Evolutionary conservation across 2,888 invertebrate genomes (phyloP), one percentile per base, ranked within the genome.

Genomic region (Nudaria mundana): DNA sequence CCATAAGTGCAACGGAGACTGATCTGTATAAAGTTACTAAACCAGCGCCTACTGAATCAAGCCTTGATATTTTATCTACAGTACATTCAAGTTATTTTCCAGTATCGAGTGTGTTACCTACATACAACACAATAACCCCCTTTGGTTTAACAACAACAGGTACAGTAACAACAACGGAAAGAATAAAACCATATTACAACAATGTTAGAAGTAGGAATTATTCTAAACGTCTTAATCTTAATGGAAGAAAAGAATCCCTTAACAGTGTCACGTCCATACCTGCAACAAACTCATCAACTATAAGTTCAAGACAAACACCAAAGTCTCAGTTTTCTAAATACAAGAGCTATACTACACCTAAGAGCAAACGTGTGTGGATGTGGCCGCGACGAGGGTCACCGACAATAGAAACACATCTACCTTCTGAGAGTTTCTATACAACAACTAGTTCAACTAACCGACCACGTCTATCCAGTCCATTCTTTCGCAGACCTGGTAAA

Each of bases 381-480:
- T 72, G 77, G 4, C 84, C 86, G 10, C 73, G 76, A 41, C 70
- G 81, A 71, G 66, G 48, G 51, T 52, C 68, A 50, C 65, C 76
- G 7, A 71, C 75, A 15, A 49, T 59, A 22, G 80, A 82, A 16
- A 76, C 80, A 7, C 86, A 85, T 1, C 84, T 87, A 48, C 87
- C 85, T 44, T 77, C 81, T 0, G 87, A 87, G 47, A 76, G 88
- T 65, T 87, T 87, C 34, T 77, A 73, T 51, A 76, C 84, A 18
- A 83, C 75, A 47, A 72, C 82, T 12, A 83, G 76, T 51, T 71
- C 76, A 15, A 66, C 71, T 3, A 22, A 50, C 3, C 66, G 59
- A 40, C 69, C 76, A 4, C 64, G 55, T 22, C 42, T 50, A 23
- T 60, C 73, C 0, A 72, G 66, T 11, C 77, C 42, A 3, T 43